Evolutionary conservation across 2,888 invertebrate species (phyloP).

Genomic region (Scaptodrosophila latifasciaeformis): DNA sequence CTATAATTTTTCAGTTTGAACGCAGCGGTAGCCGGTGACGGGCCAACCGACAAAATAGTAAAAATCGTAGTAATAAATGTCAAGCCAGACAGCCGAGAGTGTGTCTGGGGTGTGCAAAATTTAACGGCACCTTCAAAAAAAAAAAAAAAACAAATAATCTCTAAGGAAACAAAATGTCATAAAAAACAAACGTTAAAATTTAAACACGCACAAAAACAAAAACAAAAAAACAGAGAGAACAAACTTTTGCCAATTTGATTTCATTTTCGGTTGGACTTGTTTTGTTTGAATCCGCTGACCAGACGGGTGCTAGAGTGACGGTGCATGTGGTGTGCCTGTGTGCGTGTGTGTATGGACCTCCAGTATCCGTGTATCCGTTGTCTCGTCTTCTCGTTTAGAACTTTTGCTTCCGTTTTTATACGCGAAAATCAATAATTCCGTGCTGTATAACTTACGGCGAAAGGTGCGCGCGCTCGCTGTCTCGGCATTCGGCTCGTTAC

Average conservation of each 20-base stretch:
- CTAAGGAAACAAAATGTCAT: not conserved
- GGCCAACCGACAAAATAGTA: not conserved
- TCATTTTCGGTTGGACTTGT: too few relatives aligned
- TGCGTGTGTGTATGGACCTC: too few relatives aligned
- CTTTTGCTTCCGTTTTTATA: constrained; percentile 57
- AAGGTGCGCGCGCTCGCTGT: constrained; percentile 66
- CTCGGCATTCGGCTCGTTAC: constrained; percentile 28
- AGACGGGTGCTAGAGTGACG: too few relatives aligned
- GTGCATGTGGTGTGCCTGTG: too few relatives aligned
- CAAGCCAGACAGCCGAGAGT: too few relatives aligned
- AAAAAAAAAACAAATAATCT: too few relatives aligned
- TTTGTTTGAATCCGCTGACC: too few relatives aligned
- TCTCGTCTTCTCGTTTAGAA: not conserved
- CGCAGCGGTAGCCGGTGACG: constrained; percentile 54
- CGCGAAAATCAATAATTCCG: constrained; percentile 72
- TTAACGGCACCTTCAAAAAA: too few relatives aligned
- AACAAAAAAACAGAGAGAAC: not conserved
- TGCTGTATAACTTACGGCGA: constrained; percentile 73
- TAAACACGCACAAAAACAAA: not conserved
- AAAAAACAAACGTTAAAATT: not conserved
- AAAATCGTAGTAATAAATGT: too few relatives aligned
- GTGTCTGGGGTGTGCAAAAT: too few relatives aligned
- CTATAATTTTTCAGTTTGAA: constrained; percentile 63
- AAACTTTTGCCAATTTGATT: not conserved
- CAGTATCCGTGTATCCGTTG: too few relatives aligned